Evolutionary conservation across 2,797 vertebrate species (phyloP).

Genomic region (Monodelphis domestica): DNA sequence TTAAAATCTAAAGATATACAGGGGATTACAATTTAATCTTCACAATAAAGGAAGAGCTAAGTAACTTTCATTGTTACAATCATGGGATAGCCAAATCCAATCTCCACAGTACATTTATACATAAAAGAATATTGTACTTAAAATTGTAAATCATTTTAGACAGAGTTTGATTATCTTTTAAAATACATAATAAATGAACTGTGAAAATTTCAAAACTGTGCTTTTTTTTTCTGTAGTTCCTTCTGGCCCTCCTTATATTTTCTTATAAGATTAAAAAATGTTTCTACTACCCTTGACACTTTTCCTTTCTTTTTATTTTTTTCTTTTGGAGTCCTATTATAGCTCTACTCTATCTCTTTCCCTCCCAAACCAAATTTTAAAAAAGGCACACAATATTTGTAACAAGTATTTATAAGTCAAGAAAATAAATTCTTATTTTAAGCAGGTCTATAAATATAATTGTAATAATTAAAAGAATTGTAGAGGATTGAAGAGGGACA

Average conservation of each 20-base stretch:
- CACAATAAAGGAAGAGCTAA: no score
- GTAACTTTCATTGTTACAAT: no score
- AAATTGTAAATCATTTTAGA: neutral
- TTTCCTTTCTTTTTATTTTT: neutral
- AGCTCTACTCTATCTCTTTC: neutral
- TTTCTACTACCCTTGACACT: neutral
- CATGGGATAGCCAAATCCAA: no score
- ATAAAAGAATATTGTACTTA: neutral
- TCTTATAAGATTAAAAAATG: neutral
- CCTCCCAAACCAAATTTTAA: neutral
- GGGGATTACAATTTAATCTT: no score
- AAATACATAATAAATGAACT: neutral
- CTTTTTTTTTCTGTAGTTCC: neutral
- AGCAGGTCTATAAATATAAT: neutral
- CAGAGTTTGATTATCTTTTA: neutral
- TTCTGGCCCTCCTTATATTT: neutral
- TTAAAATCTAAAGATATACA: no score
- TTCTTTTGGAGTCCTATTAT: neutral
- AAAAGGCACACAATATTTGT: neutral
- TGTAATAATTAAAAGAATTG: no score
- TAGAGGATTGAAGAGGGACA: no score
- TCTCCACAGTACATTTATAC: no score
- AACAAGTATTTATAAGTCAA: neutral
- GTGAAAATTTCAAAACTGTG: neutral
- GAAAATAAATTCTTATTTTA: neutral